These are phyloP conservation scores for Rhinopomastus cyanomelas DNA, from an alignment of 2,113 vertebrate species.

Conservation along the genomic window DNA sequence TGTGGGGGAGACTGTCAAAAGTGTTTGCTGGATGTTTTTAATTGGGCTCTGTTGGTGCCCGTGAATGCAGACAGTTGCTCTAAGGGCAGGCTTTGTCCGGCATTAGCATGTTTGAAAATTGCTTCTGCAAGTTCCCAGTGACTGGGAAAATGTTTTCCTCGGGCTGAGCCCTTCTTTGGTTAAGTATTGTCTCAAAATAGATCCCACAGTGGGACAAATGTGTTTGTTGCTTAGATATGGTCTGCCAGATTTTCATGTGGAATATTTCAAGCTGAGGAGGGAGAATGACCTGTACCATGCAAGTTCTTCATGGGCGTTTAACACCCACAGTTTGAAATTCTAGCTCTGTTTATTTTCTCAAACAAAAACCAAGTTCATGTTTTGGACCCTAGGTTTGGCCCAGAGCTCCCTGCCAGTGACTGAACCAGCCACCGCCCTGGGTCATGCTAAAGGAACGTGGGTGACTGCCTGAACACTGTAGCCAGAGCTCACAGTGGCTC, in stretches of 20 bases:
- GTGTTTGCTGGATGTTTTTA: not conserved
- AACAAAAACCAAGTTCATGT: conserved; percentile 28
- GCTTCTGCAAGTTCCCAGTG: conserved; percentile 10
- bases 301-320: conserved; percentile 39
- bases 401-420: conserved; percentile 55
- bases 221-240: conserved; percentile 46
- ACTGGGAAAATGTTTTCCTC: conserved; percentile 24
- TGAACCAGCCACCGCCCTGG: conserved; percentile 40
- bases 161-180: conserved; percentile 13
- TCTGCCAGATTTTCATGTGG: conserved; percentile 52
- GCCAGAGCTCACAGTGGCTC: conserved; percentile 40
- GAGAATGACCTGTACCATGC: conserved; percentile 25
- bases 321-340: conserved; percentile 55
- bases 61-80: not conserved
- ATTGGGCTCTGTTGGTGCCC: not conserved
- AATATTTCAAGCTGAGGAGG: conserved; percentile 30
- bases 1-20: not conserved
- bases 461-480: not conserved
- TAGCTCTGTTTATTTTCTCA: conserved; percentile 59
- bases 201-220: conserved; percentile 43
- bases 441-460: not conserved
- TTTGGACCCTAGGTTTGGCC: conserved; percentile 57
- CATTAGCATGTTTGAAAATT: not conserved
- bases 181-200: conserved; percentile 57
- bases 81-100: not conserved